Conservation (phyloP, 1,140 invertebrate genomes). For the Cotesia chilonis region DNA sequence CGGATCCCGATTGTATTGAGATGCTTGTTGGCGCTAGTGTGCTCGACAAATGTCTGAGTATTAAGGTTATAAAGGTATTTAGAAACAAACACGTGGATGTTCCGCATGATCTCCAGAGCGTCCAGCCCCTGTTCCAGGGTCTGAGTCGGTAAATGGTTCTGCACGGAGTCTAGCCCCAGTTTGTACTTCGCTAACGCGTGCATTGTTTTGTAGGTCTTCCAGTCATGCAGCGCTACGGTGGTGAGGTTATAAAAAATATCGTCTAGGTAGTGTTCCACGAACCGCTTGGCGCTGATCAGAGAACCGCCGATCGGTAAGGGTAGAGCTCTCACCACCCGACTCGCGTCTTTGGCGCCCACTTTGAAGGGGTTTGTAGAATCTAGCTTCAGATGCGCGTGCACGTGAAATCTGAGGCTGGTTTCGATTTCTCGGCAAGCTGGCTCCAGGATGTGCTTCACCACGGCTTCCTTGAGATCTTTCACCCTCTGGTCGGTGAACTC, state of each 20-base stretch:
- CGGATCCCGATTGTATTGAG: conserved; percentile 95
- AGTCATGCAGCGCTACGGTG: conserved; percentile 96
- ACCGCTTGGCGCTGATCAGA: conserved; percentile 55
- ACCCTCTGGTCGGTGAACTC: conserved; percentile 47
- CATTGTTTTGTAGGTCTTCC: conserved; percentile 98
- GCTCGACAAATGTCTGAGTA: conserved; percentile 96
- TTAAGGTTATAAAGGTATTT: conserved; percentile 97
- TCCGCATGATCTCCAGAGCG: conserved; percentile 96
- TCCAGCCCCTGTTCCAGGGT: conserved; percentile 97
- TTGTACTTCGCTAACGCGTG: conserved; percentile 88
- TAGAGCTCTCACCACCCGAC: conserved; percentile 48
- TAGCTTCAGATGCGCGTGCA: conserved; percentile 88
- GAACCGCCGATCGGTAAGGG: conserved; percentile 50
- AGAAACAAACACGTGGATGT: conserved; percentile 94
- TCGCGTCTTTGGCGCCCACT: conserved; percentile 61
- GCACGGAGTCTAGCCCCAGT: conserved; percentile 81
- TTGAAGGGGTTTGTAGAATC: conserved; percentile 82
- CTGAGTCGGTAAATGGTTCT: conserved; percentile 94
- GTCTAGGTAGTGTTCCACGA: conserved; percentile 91
- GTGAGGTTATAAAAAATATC: conserved; percentile 97
- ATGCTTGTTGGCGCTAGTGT: conserved; percentile 91
- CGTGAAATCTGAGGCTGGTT: conserved; percentile 88
- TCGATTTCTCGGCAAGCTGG: conserved; percentile 88
- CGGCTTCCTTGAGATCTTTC: conserved; percentile 46
- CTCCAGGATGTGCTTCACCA: conserved; percentile 71